These are phyloP conservation scores for Abrostola triplasia DNA, from an alignment of 2,888 invertebrate genomes.

Conservation along the genomic window DNA sequence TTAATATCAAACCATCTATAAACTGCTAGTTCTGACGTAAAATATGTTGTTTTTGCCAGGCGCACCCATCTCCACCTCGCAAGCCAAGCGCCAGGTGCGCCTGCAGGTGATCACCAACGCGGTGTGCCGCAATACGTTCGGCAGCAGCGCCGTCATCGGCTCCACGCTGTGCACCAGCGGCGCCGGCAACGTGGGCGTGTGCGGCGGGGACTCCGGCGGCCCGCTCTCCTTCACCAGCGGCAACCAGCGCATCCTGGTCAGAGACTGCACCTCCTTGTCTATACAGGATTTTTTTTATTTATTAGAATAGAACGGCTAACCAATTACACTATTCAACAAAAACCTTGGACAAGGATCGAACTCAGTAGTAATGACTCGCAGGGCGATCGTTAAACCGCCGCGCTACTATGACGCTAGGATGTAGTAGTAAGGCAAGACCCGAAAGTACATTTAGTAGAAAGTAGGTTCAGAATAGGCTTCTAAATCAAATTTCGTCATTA, in stretches of 20 bases:
- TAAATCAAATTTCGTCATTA: too few species aligned
- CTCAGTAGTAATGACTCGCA: too few species aligned
- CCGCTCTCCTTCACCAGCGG: conserved; percentile 64
- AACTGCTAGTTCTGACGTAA: too few species aligned
- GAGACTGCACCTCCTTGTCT: conserved; percentile 9
- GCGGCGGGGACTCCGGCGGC: conserved; percentile 78
- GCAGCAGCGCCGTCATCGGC: conserved; percentile 46
- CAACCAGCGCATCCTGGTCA: conserved; percentile 60
- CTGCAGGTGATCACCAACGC: conserved; percentile 76
- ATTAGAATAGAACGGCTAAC: too few species aligned
- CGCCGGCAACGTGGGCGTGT: conserved; percentile 67
- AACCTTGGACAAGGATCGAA: too few species aligned
- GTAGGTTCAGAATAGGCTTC: too few species aligned
- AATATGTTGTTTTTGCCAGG: conserved; percentile 50
- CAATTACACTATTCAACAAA: too few species aligned
- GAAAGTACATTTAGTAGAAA: too few species aligned
- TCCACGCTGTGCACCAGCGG: conserved; percentile 74
- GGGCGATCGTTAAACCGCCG: too few species aligned
- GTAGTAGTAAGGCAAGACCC: too few species aligned
- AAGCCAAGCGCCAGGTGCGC: conserved; percentile 77
- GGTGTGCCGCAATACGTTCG: conserved; percentile 66
- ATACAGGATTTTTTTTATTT: too few species aligned
- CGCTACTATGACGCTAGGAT: too few species aligned
- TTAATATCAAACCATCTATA: background rate
- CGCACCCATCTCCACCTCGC: conserved; percentile 59